These are phyloP conservation scores for Stictonetta naevosa DNA, from an alignment of 2,113 vertebrate species.

Conservation along the genomic window DNA sequence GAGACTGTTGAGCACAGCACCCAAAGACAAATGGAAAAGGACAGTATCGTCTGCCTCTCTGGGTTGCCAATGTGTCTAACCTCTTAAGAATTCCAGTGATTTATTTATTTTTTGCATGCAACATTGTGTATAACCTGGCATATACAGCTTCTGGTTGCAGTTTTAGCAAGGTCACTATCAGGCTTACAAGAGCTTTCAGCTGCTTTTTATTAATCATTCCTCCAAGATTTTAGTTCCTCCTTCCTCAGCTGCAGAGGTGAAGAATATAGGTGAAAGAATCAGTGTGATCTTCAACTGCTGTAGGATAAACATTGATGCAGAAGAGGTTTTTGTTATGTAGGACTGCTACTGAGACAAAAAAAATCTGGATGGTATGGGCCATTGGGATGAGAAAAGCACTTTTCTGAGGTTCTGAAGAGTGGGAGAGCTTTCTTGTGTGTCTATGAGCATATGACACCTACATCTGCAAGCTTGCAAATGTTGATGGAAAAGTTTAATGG, in stretches of 20 bases:
- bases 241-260: not conserved
- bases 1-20: not conserved
- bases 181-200: not conserved
- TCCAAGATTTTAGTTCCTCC: not conserved
- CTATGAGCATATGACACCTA: not conserved
- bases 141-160: not conserved
- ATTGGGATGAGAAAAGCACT: not conserved
- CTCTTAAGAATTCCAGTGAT: not conserved
- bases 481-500: not conserved
- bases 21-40: not conserved
- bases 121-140: not conserved
- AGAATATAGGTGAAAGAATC: not conserved
- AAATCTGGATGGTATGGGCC: not conserved
- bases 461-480: not conserved
- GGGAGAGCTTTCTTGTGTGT: not conserved
- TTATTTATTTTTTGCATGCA: too few relatives aligned
- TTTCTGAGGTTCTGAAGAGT: not conserved
- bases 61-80: not conserved
- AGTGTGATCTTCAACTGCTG: not conserved
- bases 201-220: not conserved
- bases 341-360: not conserved
- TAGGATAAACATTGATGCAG: not conserved
- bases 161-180: not conserved
- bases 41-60: not conserved
- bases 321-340: not conserved